Conservation (phyloP, 2,797 vertebrate species). For the Meriones psammophilus region DNA sequence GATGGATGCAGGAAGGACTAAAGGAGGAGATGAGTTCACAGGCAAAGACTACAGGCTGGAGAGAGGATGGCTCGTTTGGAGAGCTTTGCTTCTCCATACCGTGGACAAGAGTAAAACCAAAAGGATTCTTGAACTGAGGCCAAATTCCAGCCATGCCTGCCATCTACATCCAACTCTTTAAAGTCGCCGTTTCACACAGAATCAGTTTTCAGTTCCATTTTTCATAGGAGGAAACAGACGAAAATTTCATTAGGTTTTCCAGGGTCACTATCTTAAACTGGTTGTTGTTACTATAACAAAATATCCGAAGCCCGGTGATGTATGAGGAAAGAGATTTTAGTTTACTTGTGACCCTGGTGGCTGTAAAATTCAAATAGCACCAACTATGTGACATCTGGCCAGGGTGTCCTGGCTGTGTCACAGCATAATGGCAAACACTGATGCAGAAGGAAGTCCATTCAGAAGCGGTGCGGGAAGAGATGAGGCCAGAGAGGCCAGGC, state of each 20-base stretch:
- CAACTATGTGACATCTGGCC: background rate
- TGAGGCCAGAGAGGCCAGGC: too few relatives aligned
- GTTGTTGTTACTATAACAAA: background rate
- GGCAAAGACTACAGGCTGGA: background rate
- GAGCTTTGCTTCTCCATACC: background rate
- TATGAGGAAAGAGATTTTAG: background rate
- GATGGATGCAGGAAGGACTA: too few relatives aligned
- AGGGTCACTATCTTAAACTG: background rate
- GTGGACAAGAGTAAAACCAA: background rate
- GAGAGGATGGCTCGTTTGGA: background rate
- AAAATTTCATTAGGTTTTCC: background rate
- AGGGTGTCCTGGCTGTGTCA: background rate
- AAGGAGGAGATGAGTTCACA: fast-evolving
- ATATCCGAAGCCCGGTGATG: background rate
- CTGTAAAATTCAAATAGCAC: background rate
- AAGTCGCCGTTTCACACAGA: background rate
- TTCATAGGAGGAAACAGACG: background rate
- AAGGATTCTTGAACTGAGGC: background rate
- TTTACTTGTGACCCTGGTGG: too few relatives aligned
- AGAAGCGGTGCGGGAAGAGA: background rate
- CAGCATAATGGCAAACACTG: background rate
- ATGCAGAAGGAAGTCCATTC: background rate
- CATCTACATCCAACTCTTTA: background rate
- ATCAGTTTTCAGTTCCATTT: background rate
- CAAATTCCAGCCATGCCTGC: background rate